Evolutionary conservation across 2,113 vertebrate species (phyloP).

Genomic region (Stercorarius parasiticus): DNA sequence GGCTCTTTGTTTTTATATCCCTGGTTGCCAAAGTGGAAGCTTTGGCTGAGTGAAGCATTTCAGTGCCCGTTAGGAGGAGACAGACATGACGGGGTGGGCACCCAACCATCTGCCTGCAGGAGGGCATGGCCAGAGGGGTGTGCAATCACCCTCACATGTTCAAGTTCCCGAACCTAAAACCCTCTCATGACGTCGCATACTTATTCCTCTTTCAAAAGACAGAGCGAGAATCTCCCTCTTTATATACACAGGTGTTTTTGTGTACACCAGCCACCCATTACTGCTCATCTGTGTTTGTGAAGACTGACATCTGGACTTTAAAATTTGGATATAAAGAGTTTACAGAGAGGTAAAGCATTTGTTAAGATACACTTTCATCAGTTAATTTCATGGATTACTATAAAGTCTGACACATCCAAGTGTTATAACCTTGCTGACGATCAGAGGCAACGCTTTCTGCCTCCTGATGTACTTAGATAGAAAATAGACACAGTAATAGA

Average conservation of each 20-base stretch:
- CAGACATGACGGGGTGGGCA: not conserved
- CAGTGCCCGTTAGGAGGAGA: not conserved
- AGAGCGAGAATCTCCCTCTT: not conserved
- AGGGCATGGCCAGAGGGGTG: not conserved
- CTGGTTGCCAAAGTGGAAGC: not conserved
- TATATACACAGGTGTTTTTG: not conserved
- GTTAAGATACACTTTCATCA: not conserved
- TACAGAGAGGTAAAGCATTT: not conserved
- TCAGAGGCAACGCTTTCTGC: not conserved
- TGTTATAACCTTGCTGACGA: not conserved
- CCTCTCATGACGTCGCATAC: no score
- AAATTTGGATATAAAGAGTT: not conserved
- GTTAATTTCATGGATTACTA: not conserved
- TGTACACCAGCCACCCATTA: not conserved
- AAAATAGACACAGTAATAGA: not conserved
- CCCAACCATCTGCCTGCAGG: not conserved
- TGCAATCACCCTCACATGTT: not conserved
- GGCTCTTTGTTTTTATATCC: not conserved
- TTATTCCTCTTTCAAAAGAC: not conserved
- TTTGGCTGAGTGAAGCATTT: not conserved
- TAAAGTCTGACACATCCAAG: not conserved
- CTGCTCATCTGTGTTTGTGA: not conserved
- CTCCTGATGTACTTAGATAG: not conserved
- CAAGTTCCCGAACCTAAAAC: not conserved
- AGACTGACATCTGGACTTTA: not conserved